A percentile compares a stretch with the other conserved stretches of the same genome.
Evolutionary conservation across 2,113 vertebrate genomes (phyloP).

Genomic region (Pantherophis guttatus): DNA sequence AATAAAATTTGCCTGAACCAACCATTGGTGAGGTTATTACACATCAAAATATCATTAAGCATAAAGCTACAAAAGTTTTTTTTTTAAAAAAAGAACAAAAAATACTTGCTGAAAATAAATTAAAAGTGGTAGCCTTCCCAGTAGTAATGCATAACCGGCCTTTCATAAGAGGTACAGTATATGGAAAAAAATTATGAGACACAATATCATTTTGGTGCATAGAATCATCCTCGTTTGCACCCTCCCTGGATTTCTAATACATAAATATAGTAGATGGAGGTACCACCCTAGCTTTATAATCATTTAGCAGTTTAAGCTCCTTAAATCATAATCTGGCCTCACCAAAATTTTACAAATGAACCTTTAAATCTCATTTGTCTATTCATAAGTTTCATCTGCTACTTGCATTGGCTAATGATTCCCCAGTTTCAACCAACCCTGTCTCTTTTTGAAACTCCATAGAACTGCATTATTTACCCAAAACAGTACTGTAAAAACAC

Average conservation of each 20-base stretch:
- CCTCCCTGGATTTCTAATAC: neutral
- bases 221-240: neutral
- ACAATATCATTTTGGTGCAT: neutral
- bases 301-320: neutral
- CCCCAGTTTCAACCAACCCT: neutral
- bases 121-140: neutral
- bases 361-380: neutral
- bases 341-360: neutral
- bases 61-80: conserved; percentile 60
- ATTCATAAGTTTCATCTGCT: neutral
- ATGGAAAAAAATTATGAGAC: neutral
- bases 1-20: neutral
- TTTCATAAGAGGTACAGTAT: neutral
- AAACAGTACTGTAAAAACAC: neutral
- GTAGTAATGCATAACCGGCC: neutral
- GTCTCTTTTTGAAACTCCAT: neutral
- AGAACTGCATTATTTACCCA: neutral
- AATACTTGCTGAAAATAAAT: conserved; percentile 48
- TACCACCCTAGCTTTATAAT: neutral
- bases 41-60: conserved; percentile 7
- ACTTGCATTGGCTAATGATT: neutral
- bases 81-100: conserved; percentile 18
- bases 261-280: neutral
- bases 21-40: neutral
- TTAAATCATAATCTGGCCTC: neutral